Percentiles rank a stretch among this genome's conserved stretches.
Evolutionary conservation across 2,888 invertebrate species (phyloP).

Genomic region (Dicycla oo): DNA sequence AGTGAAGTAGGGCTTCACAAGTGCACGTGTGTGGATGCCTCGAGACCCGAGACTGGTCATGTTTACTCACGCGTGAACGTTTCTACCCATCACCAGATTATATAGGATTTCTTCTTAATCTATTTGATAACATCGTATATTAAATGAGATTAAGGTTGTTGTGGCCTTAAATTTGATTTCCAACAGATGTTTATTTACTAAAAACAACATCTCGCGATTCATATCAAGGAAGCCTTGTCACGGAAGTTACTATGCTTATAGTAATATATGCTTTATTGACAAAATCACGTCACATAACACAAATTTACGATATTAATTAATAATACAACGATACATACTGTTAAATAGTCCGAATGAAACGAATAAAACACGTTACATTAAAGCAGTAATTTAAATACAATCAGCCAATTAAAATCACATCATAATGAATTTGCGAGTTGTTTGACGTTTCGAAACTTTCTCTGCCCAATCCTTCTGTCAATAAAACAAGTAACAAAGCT

Average conservation of each 20-base stretch:
- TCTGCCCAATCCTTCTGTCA: constrained; percentile 65
- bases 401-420: constrained; percentile 77
- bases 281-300: constrained; percentile 34
- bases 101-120: constrained; percentile 54
- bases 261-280: constrained; percentile 41
- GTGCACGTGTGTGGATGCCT: constrained; percentile 76
- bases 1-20: constrained; percentile 82
- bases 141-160: constrained; percentile 41
- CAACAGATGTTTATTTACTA: constrained; percentile 1
- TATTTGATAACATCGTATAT: constrained; percentile 24
- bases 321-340: constrained; percentile 38
- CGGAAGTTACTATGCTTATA: constrained; percentile 43
- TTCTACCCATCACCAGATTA: constrained; percentile 64
- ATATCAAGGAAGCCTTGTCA: constrained; percentile 34
- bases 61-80: constrained; percentile 76
- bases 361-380: constrained; percentile 60
- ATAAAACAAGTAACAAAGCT: constrained; percentile 55
- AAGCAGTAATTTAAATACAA: constrained; percentile 68
- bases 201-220: constrained; percentile 16
- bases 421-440: constrained; percentile 70
- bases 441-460: constrained; percentile 74
- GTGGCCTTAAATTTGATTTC: constrained; percentile 14
- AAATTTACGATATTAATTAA: constrained; percentile 43
- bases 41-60: constrained; percentile 71
- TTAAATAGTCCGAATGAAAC: constrained; percentile 28